A percentile compares a stretch with the other conserved stretches of the same genome.
Evolutionary conservation across 2,113 vertebrate genomes (phyloP).

Genomic region (Fregata magnificens): DNA sequence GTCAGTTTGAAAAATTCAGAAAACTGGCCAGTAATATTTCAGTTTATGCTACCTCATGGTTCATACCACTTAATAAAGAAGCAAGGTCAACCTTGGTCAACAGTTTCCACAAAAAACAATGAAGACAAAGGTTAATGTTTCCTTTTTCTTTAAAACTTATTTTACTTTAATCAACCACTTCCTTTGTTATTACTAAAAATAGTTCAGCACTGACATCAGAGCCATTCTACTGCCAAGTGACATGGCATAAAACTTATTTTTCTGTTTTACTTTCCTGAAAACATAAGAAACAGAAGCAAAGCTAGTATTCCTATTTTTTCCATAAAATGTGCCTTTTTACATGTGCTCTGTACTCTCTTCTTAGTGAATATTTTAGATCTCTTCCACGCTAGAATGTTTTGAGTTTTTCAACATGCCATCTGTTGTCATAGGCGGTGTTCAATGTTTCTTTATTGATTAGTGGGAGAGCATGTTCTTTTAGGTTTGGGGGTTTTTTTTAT

Average conservation of each 20-base stretch:
- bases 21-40: background rate
- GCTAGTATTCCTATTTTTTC: background rate
- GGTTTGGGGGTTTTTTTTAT: background rate
- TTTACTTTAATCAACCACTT: background rate
- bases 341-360: background rate
- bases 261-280: background rate
- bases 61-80: background rate
- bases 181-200: background rate
- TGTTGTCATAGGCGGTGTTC: background rate
- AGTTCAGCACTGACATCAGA: background rate
- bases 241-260: background rate
- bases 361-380: background rate
- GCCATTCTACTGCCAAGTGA: background rate
- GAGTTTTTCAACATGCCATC: background rate
- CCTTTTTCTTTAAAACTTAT: background rate
- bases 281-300: background rate
- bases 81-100: background rate
- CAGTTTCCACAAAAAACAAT: background rate
- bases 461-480: background rate
- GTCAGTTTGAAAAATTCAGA: background rate
- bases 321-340: background rate
- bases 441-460: background rate
- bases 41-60: background rate
- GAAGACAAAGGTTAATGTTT: background rate
- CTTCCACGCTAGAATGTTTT: background rate